Evolutionary conservation across 2,888 invertebrate species (phyloP).

Genomic region (Anarsia innoxiella): DNA sequence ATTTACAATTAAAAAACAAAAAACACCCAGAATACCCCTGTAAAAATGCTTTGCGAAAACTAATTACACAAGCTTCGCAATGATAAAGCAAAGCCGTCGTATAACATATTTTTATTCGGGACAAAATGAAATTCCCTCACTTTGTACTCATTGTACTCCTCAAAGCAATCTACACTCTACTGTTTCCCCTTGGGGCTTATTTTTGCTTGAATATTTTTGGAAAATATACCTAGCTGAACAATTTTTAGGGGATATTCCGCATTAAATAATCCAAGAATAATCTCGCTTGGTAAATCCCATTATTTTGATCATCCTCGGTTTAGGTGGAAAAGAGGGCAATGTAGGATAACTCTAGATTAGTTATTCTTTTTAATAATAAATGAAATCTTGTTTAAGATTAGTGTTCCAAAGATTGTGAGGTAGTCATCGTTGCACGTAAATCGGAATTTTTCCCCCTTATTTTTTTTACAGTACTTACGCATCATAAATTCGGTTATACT

Average conservation of each 20-base stretch:
- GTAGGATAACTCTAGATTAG: too few relatives aligned
- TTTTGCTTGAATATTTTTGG: conserved; percentile 24
- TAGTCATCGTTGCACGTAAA: too few relatives aligned
- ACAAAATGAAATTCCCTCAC: conserved; percentile 65
- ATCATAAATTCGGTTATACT: too few relatives aligned
- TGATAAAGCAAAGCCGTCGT: conserved; percentile 75
- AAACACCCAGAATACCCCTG: conserved; percentile 47
- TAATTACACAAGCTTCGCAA: conserved; percentile 70
- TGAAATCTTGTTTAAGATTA: too few relatives aligned
- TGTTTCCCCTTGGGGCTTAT: conserved; percentile 19
- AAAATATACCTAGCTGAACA: conserved; percentile 25
- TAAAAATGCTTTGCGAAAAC: conserved; percentile 60
- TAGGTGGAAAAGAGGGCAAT: too few relatives aligned
- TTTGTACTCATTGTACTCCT: too few relatives aligned
- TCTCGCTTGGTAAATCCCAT: conserved; percentile 70
- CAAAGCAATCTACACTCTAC: conserved; percentile 23
- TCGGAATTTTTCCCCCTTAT: too few relatives aligned
- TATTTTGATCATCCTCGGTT: conserved; percentile 64
- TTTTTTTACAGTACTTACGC: too few relatives aligned
- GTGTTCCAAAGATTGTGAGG: too few relatives aligned
- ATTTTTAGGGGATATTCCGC: conserved; percentile 54
- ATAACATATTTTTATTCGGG: conserved; percentile 72
- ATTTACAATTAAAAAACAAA: neutral
- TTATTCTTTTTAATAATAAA: too few relatives aligned
- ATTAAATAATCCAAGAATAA: conserved; percentile 71